Evolutionary conservation across 2,888 invertebrate species (phyloP).

Genomic region (Atherix ibis): DNA sequence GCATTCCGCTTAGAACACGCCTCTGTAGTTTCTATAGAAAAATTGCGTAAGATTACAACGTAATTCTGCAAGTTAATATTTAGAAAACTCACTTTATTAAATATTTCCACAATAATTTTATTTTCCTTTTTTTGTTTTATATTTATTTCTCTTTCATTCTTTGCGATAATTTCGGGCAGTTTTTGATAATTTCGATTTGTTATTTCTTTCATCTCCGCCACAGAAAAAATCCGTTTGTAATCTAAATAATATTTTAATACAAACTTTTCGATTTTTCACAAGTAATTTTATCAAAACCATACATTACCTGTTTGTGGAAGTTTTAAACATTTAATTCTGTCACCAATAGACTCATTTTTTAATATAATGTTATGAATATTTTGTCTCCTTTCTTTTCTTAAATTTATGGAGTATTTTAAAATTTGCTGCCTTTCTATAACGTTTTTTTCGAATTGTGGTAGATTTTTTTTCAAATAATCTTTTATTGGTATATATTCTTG

Average conservation of each 20-base stretch:
- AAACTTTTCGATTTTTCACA: neutral
- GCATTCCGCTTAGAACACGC: constrained; percentile 25
- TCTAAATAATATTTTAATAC: constrained; percentile 19
- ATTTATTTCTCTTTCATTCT: constrained; percentile 41
- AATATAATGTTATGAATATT: constrained; percentile 24
- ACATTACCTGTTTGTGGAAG: neutral
- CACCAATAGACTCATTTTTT: neutral
- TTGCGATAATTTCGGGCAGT: constrained; percentile 54
- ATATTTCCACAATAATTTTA: constrained; percentile 56
- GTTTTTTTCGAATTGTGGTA: constrained; percentile 50
- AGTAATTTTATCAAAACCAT: neutral
- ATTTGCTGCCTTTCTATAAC: constrained; percentile 30
- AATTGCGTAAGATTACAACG: constrained; percentile 2
- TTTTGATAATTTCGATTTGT: constrained; percentile 48
- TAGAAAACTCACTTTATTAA: constrained; percentile 44
- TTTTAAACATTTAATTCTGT: neutral
- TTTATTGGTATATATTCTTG: constrained; percentile 36
- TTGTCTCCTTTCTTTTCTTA: constrained; percentile 22
- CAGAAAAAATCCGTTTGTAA: constrained; percentile 35
- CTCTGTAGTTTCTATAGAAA: constrained; percentile 24
- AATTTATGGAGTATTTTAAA: constrained; percentile 21
- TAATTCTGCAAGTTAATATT: constrained; percentile 2
- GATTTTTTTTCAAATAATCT: constrained; percentile 52
- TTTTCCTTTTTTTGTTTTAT: constrained; percentile 50
- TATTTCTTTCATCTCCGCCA: constrained; percentile 42